Evolutionary conservation across 2,113 vertebrate species (phyloP), one percentile per base, ranked within the genome.

Genomic region (Etheostoma spectabile): DNA sequence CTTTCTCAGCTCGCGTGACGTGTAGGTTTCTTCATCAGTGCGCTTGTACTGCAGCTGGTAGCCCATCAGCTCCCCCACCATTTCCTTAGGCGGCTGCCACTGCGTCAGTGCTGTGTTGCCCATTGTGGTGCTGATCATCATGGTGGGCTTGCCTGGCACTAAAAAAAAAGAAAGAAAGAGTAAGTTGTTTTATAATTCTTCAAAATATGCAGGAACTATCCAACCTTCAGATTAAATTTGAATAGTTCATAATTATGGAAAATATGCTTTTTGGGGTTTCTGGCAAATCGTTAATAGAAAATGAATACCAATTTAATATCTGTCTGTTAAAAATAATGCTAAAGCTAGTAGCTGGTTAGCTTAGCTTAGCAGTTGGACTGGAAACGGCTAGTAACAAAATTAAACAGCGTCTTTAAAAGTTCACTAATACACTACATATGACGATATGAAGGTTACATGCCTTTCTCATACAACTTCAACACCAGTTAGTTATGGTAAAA

Each of bases 31-130:
- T 75, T 99, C 97, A 11, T 99, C 99, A 0, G 95, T 94, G 57
- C 97, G 96, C 89, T 95, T 96, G 94, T 97, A 99, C 90, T 97
- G 97, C 85, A 99, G 93, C 89, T 96, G 95, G 92, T 98, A 99
- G 82, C 99, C 98, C 91, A 98, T 94, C 88, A 99, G 95, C 90
- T 99, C 98, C 0, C 98, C 99, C 13, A 97, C 96, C 94, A 98
- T 97, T 73, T 99, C 98, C 93, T 97, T 98, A 46, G 98, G 99
- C 0, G 98, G 97, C 92, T 99, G 97, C 99, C 99, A 99, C 93
- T 99, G 98, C 88, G 99, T 97, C 87, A 99, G 95, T 0, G 98
- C 99, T 0, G 99, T 99, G 95, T 98, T 98, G 88, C 96, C 97
- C 84, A 96, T 95, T 19, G 98, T 99, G 87, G 97, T 95, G 95